Evolutionary conservation across 2,888 invertebrate genomes (phyloP).

Genomic region (Aphrophora alni): DNA sequence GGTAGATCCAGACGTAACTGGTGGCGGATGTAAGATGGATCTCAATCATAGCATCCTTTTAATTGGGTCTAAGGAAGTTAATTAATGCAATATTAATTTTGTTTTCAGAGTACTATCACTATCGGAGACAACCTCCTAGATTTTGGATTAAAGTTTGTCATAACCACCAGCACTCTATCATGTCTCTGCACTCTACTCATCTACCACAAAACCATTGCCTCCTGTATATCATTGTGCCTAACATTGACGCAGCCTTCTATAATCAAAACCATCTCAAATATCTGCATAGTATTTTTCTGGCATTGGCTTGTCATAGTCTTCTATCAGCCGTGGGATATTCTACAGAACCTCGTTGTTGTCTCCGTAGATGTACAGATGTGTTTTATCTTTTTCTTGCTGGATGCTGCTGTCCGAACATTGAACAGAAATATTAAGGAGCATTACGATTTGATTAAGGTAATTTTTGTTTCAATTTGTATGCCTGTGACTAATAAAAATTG

Average conservation of each 20-base stretch:
- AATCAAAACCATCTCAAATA: background rate
- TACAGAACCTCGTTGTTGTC: background rate
- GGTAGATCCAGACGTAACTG: too few species aligned
- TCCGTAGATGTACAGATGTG: background rate
- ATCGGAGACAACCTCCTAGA: background rate
- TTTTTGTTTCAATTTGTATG: too few species aligned
- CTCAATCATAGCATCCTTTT: too few species aligned
- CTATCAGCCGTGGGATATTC: background rate
- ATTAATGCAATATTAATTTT: too few species aligned
- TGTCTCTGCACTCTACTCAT: background rate
- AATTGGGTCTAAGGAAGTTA: too few species aligned
- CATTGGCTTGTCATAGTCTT: background rate
- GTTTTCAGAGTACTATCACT: background rate
- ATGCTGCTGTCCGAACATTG: background rate
- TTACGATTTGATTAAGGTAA: background rate
- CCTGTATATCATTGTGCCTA: background rate
- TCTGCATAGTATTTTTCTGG: background rate
- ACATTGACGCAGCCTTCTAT: background rate
- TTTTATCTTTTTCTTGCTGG: background rate
- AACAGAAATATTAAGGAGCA: background rate
- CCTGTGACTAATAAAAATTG: too few species aligned
- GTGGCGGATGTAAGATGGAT: too few species aligned
- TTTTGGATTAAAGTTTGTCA: background rate
- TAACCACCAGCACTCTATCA: background rate
- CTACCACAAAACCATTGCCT: background rate